These are phyloP conservation scores for Tachina lurida DNA, from an alignment of 2,888 invertebrate species.

Conservation along the genomic window DNA sequence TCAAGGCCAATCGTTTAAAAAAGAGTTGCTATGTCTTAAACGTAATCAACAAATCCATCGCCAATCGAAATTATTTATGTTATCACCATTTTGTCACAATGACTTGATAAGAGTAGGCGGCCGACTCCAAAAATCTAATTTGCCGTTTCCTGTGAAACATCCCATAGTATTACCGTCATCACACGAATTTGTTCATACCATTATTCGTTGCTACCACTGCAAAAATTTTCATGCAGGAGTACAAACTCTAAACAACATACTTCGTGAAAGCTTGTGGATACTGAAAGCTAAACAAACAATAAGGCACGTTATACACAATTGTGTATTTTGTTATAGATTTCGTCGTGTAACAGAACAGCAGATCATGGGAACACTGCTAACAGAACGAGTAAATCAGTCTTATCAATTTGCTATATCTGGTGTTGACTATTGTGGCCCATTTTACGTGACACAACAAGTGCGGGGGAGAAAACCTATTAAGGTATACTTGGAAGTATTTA, in stretches of 20 bases:
- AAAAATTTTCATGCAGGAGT: constrained; percentile 33
- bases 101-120: constrained; percentile 31
- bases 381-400: neutral
- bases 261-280: no score
- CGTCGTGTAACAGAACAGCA: neutral
- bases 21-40: constrained; percentile 1
- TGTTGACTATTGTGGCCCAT: neutral
- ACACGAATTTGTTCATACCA: neutral
- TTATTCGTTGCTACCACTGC: constrained; percentile 2
- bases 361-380: neutral
- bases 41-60: neutral
- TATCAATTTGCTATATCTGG: no score
- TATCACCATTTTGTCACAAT: constrained; percentile 24
- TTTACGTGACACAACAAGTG: no score
- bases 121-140: constrained; percentile 5
- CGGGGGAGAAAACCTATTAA: no score
- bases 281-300: no score
- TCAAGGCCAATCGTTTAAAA: neutral
- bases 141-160: constrained; percentile 23
- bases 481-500: no score
- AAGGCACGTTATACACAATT: neutral
- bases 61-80: neutral
- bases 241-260: no score
- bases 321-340: neutral
- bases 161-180: constrained; percentile 3